Evolutionary conservation across 1,140 invertebrate species (phyloP).

Genomic region (Branchinecta lynchi): DNA sequence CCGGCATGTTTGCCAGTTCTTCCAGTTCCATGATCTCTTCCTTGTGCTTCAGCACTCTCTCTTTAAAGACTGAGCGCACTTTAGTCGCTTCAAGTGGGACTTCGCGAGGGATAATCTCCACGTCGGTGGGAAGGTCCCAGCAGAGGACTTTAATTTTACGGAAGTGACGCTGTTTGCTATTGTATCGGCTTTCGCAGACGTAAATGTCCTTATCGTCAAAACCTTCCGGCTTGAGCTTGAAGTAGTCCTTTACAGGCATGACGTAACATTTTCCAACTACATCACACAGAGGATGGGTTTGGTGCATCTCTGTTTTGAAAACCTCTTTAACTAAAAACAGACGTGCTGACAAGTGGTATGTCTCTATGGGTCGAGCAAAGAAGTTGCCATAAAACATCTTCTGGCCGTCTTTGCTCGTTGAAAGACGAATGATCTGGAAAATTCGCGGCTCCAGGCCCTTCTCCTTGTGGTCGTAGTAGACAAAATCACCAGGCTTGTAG

Average conservation of each 20-base stretch:
- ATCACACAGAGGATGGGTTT: slow-evolving; percentile 65
- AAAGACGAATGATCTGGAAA: slow-evolving; percentile 69
- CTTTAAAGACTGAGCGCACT: slow-evolving; percentile 82
- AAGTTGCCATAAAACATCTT: slow-evolving; percentile 80
- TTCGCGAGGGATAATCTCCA: slow-evolving; percentile 50
- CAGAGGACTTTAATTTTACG: slow-evolving; percentile 90
- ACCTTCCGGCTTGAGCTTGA: slow-evolving; percentile 68
- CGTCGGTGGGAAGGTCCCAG: slow-evolving; percentile 42
- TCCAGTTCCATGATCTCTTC: slow-evolving; percentile 74
- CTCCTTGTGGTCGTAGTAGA: slow-evolving; percentile 66
- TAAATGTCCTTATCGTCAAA: slow-evolving; percentile 88
- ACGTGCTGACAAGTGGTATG: slow-evolving; percentile 82
- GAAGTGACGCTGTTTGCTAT: slow-evolving; percentile 62
- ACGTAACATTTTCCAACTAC: slow-evolving; percentile 85
- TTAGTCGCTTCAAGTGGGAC: slow-evolving; percentile 60
- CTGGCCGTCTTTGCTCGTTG: slow-evolving; percentile 63
- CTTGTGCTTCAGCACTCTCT: slow-evolving; percentile 74
- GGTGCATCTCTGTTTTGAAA: slow-evolving; percentile 79
- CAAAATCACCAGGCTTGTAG: slow-evolving; percentile 72
- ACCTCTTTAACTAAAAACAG: slow-evolving; percentile 51
- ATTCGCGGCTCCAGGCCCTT: slow-evolving; percentile 67
- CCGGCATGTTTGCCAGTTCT: slow-evolving; percentile 33
- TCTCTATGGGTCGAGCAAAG: slow-evolving; percentile 70
- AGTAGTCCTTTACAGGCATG: slow-evolving; percentile 88
- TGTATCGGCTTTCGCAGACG: slow-evolving; percentile 92